Percentiles rank a stretch among this genome's conserved stretches.
Conservation (phyloP, 1,140 invertebrate species). For the Cardiocondyla obscurior region DNA sequence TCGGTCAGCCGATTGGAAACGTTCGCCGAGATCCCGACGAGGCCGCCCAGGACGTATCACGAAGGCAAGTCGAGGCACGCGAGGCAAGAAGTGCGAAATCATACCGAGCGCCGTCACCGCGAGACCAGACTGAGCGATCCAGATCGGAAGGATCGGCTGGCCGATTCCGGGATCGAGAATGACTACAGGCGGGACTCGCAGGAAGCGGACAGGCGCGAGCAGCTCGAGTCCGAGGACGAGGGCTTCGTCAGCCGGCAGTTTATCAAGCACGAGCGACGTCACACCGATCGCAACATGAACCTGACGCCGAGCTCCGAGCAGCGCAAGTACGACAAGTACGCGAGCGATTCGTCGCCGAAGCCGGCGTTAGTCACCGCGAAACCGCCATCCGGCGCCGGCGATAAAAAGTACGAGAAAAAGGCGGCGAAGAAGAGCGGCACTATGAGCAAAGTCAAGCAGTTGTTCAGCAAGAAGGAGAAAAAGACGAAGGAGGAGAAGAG, state of each 20-base stretch:
- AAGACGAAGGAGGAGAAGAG: constrained; percentile 80
- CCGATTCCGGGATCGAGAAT: constrained; percentile 91
- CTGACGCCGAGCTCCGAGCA: constrained; percentile 75
- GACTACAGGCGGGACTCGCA: constrained; percentile 90
- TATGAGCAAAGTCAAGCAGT: constrained; percentile 82
- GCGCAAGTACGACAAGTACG: constrained; percentile 84
- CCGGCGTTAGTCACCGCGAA: constrained; percentile 75
- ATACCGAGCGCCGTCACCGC: constrained; percentile 74
- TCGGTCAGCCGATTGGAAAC: constrained; percentile 70
- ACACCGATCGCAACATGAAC: constrained; percentile 85
- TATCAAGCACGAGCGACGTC: constrained; percentile 87
- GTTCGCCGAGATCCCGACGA: constrained; percentile 74
- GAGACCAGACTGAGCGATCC: constrained; percentile 79
- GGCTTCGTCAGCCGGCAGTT: constrained; percentile 86
- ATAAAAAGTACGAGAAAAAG: constrained; percentile 82
- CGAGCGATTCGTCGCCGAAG: constrained; percentile 63
- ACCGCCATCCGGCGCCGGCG: constrained; percentile 76
- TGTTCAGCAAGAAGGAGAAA: constrained; percentile 82
- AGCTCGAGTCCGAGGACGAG: constrained; percentile 86
- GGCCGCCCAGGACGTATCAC: constrained; percentile 77
- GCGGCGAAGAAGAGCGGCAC: constrained; percentile 80
- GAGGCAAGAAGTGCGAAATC: constrained; percentile 73
- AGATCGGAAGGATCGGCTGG: constrained; percentile 86
- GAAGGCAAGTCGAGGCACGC: constrained; percentile 76
- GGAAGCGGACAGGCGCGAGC: constrained; percentile 83